Conservation (phyloP, 2,797 vertebrate species). For the Alectoris magna region DNA sequence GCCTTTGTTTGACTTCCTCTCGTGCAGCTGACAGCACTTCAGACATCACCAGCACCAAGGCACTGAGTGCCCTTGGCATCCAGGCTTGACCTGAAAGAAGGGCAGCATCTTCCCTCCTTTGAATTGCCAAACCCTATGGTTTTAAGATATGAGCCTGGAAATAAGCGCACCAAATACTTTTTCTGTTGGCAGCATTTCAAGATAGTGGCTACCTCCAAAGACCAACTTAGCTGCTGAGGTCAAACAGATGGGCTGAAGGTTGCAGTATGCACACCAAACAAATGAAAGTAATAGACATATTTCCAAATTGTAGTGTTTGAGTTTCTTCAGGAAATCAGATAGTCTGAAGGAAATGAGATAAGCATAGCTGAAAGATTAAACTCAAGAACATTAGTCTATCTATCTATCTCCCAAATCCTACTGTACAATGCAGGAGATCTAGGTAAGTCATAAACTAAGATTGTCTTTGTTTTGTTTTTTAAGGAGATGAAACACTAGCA, state of each 20-base stretch:
- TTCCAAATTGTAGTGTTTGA: slow-evolving; percentile 75
- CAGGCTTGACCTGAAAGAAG: not conserved
- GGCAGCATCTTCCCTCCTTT: not conserved
- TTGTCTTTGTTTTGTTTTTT: not conserved
- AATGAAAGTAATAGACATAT: not conserved
- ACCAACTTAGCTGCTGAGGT: not conserved
- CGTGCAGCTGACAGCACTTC: not conserved
- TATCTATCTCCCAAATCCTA: slow-evolving; percentile 80
- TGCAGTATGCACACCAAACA: not conserved
- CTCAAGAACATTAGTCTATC: slow-evolving; percentile 76
- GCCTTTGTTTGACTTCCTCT: not conserved
- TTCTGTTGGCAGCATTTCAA: not conserved
- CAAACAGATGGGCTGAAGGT: not conserved
- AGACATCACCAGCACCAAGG: not conserved
- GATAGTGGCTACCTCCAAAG: not conserved
- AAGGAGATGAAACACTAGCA: not conserved
- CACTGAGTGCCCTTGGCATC: not conserved
- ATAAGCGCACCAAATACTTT: not conserved
- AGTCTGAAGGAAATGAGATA: slow-evolving; percentile 75
- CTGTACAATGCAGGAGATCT: slow-evolving; percentile 68
- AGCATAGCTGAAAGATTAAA: slow-evolving; percentile 77
- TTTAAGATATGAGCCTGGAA: not conserved
- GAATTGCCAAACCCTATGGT: not conserved
- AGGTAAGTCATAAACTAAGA: not conserved
- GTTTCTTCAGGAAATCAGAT: slow-evolving; percentile 81